Evolutionary conservation across 1,140 invertebrate genomes (phyloP), one percentile per base, ranked within the genome.

Genomic region (Cotesia typhae): DNA sequence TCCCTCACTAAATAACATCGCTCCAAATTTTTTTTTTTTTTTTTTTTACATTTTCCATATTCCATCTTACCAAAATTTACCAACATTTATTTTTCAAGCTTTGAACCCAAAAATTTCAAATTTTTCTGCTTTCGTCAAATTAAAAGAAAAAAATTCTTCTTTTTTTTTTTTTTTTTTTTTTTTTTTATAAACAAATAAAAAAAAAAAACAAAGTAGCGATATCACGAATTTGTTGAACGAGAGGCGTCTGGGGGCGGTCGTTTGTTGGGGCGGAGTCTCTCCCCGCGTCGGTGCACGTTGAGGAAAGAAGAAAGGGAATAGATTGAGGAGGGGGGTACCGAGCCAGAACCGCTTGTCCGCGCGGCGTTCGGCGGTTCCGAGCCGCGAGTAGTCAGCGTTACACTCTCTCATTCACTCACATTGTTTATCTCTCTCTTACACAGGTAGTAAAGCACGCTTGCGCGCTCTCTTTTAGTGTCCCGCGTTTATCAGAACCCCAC

Each of bases 1-100:
- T 80, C 79, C 80, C 81, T 80, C 70, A 76, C 79, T 82, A 83
- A 84, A 83, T 84, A 83, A 80, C 81, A 75, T 47, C 41, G 10
- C 41, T 10, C 6, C 41, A 47, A 2, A 47, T 9, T 10, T 9
- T 47, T 41, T 1, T 41, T 41, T 41, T 41, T 41, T 14, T 14
- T 14, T 41, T 41, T 47, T 47, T 47, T 47, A 28, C 28, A 6
- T 47, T 47, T 47, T 7, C 41, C 12, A 35, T 28, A 28, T 28
- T 28, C 1, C 28, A 28, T 28, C 28, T 3, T 28, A 28, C 28
- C 28, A 28, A 28, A 28, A 2, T 28, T 28, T 28, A 28, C 28
- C 0, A 17, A 17, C 28, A 28, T 28, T 3, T 28, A 3, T 28
- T 28, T 28, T 28, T 1, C 28, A 28, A 28, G 28, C 28, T 28